Evolutionary conservation across 1,140 invertebrate genomes (phyloP), one percentile per base, ranked within the genome.

Genomic region (Mizuhopecten yessoensis): DNA sequence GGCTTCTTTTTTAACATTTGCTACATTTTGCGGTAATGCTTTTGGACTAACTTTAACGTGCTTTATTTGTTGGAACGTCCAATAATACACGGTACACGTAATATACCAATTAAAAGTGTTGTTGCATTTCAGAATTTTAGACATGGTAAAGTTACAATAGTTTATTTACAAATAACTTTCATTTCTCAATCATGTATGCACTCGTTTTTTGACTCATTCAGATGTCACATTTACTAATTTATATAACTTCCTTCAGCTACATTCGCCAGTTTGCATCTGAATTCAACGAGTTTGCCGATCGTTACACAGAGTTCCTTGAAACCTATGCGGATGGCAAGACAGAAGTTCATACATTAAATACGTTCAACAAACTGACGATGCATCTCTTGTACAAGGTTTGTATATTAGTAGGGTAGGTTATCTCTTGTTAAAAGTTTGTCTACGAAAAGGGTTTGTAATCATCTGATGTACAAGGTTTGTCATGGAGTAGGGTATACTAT

Each of bases 201-300:
- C n/a, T n/a, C n/a, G n/a, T n/a, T 39, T 39, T 39, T 5, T 39
- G 36, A 7, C 13, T 39, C 5, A 13, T 7, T 39, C 5, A 39
- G 36, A 39, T 13, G 13, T 39, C 5, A 39, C 36, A 39, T 7
- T 39, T 39, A 39, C 13, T 39, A 7, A 39, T 39, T 39, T 39
- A 39, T 39, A 13, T 39, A 39, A 39, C 36, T 49, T 2, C 20
- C 29, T 29, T 7, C 23, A 75, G 57, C 57, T 75, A 75, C n/a
- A 75, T 75, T 75, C 57, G 57, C n/a, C 57, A 75, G 11, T 75
- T 75, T 13, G 57, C n/a, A 5, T 29, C n/a, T 29, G 57, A 75
- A 29, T 75, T 75, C n/a, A 75, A 75, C n/a, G 57, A 75, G n/a
- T 75, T 75, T n/a, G 57, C 57, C n/a, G 57, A 75, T 75, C 57